A percentile compares a stretch with the other conserved stretches of the same genome.
These are phyloP conservation scores for Drosophila suzukii DNA, from an alignment of 1,140 invertebrate species.

Conservation along the genomic window DNA sequence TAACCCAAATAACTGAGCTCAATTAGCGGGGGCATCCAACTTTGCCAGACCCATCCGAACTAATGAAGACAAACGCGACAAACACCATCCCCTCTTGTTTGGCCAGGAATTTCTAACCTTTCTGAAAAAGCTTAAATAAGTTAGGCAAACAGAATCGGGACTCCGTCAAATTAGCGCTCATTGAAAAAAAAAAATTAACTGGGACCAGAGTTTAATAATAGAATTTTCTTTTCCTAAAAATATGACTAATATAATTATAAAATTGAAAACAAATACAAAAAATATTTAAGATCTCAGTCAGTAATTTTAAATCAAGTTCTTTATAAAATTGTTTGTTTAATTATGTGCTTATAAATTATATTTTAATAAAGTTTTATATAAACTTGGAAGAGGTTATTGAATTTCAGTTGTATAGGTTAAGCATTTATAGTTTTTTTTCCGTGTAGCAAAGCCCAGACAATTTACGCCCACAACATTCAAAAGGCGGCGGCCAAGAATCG, in stretches of 20 bases:
- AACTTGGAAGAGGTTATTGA: too few species aligned
- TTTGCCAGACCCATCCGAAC: slow-evolving; percentile 37
- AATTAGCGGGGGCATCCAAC: slow-evolving; percentile 23
- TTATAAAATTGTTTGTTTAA: too few species aligned
- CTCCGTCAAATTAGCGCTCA: slow-evolving; percentile 14
- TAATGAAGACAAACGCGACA: slow-evolving; percentile 63
- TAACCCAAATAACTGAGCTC: slow-evolving; percentile 7
- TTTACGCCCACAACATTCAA: slow-evolving; percentile 50
- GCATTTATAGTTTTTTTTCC: background rate
- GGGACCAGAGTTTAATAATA: too few species aligned
- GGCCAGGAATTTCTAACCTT: slow-evolving; percentile 14
- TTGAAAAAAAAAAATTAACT: background rate
- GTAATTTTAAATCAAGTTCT: too few species aligned
- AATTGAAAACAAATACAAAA: too few species aligned
- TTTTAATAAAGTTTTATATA: too few species aligned
- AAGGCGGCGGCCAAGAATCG: slow-evolving; percentile 26
- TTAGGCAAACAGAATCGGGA: slow-evolving; percentile 50
- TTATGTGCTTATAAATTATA: too few species aligned
- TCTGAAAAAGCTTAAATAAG: slow-evolving; percentile 47
- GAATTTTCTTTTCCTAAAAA: too few species aligned
- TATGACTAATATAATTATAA: too few species aligned
- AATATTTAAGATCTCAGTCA: too few species aligned
- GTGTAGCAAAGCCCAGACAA: slow-evolving; percentile 44
- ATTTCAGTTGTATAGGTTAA: too few species aligned
- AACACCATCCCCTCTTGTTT: background rate